phyloP scores from a whole-genome alignment of 2,113 vertebrate species.

The Ornithorhynchus anatinus region DNA sequence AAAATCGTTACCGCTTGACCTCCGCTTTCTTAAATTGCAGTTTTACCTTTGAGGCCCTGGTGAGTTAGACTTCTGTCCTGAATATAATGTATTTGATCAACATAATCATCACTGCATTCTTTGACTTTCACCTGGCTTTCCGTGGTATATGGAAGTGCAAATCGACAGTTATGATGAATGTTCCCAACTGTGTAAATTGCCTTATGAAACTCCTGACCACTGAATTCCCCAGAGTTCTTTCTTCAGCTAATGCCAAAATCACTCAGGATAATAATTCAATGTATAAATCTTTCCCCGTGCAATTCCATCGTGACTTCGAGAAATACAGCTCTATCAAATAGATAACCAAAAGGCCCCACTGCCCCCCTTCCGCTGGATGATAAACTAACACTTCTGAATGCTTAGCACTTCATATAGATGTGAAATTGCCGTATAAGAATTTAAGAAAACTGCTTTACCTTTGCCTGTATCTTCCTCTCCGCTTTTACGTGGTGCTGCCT shows the following conservation, averaged over 20 bases:
- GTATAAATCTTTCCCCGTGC: neutral
- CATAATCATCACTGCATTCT: neutral
- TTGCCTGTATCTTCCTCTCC: neutral
- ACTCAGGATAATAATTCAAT: neutral
- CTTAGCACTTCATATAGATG: slow-evolving; percentile 22
- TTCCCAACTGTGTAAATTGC: neutral
- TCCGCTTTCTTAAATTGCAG: neutral
- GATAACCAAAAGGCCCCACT: neutral
- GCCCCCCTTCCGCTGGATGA: slow-evolving; percentile 3
- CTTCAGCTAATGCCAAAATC: neutral
- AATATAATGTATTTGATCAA: neutral
- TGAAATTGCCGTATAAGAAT: neutral
- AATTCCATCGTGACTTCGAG: neutral
- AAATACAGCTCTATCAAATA: neutral
- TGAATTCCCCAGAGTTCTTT: neutral
- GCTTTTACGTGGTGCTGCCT: neutral
- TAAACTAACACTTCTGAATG: slow-evolving; percentile 26
- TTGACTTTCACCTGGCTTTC: neutral
- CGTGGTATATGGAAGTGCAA: neutral
- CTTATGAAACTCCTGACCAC: neutral
- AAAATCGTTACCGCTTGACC: neutral
- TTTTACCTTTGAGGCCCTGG: neutral
- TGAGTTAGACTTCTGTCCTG: neutral
- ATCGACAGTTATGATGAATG: neutral
- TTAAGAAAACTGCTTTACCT: neutral